Conservation (phyloP, 2,797 vertebrate species). For the Leontopithecus rosalia region DNA sequence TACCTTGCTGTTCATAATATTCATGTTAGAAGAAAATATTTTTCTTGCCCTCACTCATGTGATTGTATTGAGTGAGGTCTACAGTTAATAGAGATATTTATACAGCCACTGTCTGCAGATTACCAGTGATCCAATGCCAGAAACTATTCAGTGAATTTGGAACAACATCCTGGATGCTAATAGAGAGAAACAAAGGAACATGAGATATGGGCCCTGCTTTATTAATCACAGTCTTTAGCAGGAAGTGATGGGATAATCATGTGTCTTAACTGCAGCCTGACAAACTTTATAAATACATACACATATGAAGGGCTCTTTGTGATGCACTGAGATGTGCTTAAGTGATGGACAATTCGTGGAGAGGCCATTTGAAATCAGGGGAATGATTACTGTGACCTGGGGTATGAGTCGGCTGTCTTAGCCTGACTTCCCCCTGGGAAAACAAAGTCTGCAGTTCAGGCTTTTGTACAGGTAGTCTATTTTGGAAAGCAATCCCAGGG, state of each 20-base stretch:
- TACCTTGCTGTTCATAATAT: background rate
- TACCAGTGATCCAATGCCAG: background rate
- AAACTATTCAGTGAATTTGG: background rate
- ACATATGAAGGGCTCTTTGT: background rate
- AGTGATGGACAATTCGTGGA: background rate
- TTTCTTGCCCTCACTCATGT: slow-evolving; percentile 2
- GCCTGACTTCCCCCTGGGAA: background rate
- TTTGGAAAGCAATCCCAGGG: background rate
- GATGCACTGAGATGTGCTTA: background rate
- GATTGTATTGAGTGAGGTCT: background rate
- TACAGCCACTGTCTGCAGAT: background rate
- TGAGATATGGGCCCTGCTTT: background rate
- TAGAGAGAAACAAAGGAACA: too few relatives aligned
- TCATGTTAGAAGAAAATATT: background rate
- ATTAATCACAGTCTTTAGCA: background rate
- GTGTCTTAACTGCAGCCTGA: background rate
- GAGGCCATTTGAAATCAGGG: background rate
- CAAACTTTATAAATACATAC: background rate
- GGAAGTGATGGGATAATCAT: background rate
- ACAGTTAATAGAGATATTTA: background rate
- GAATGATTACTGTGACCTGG: background rate
- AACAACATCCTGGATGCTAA: background rate
- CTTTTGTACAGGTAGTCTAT: background rate
- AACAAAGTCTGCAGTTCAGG: background rate
- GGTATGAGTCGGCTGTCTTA: background rate